phyloP scores from a whole-genome alignment of 53 echinoderm and acorn worm genomes.

The Hippasteria phrygiana region DNA sequence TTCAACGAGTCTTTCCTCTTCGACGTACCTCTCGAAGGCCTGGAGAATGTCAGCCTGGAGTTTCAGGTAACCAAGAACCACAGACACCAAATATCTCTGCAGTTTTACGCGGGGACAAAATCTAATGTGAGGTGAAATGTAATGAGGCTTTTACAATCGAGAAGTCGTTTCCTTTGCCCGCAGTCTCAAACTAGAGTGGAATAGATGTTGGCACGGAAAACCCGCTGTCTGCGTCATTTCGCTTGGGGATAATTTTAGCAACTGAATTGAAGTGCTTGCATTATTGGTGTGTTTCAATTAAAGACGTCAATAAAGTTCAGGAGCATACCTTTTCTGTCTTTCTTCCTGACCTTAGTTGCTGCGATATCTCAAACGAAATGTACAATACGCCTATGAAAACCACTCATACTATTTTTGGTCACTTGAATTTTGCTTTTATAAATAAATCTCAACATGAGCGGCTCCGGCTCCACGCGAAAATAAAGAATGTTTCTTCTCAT shows the following conservation, averaged over 20 bases:
- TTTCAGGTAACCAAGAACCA: conserved; percentile 74
- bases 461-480: too few relatives aligned
- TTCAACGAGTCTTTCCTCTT: conserved; percentile 99
- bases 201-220: not conserved
- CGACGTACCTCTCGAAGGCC: conserved; percentile 94
- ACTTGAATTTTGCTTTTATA: too few relatives aligned
- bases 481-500: too few relatives aligned
- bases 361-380: too few relatives aligned
- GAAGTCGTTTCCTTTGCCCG: conserved; percentile 14
- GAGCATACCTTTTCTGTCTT: too few relatives aligned
- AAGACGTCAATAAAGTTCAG: not conserved
- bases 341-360: not conserved
- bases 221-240: not conserved
- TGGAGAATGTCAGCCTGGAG: conserved; percentile 93
- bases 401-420: too few relatives aligned
- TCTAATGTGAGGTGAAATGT: conserved; percentile 17
- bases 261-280: not conserved
- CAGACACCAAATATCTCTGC: not conserved
- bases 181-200: conserved; percentile 15
- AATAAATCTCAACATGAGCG: too few relatives aligned
- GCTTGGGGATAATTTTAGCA: not conserved
- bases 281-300: not conserved
- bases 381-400: too few relatives aligned
- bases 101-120: not conserved
- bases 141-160: not conserved